Evolutionary conservation across 1,140 invertebrate species (phyloP).

Genomic region (Brachionus paranguensis): DNA sequence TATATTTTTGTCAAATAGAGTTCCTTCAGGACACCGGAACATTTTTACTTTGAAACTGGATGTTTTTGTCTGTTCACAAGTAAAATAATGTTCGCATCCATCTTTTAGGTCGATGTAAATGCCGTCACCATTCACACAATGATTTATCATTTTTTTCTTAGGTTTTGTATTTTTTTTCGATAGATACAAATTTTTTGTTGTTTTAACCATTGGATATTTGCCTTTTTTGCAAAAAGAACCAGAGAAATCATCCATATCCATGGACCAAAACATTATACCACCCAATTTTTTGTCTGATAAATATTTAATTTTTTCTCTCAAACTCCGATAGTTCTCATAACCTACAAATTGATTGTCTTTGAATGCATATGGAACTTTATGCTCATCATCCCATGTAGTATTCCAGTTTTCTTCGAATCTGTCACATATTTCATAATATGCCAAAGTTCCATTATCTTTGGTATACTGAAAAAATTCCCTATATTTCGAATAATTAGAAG

Average conservation of each 20-base stretch:
- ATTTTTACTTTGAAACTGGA: not conserved
- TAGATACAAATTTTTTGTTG: not conserved
- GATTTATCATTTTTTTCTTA: not conserved
- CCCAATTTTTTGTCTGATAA: conserved; percentile 66
- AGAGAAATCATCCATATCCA: conserved; percentile 40
- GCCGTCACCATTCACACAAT: conserved; percentile 2
- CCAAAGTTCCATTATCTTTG: conserved; percentile 76
- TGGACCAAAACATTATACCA: conserved; percentile 47
- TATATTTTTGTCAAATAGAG: conserved; percentile 16
- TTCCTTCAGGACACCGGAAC: not conserved
- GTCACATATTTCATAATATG: conserved; percentile 78
- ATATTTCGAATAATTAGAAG: too few relatives aligned
- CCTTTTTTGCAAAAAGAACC: not conserved
- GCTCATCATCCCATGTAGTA: not conserved
- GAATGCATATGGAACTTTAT: conserved; percentile 64
- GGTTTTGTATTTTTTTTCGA: not conserved
- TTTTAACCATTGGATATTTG: not conserved
- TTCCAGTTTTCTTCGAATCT: not conserved
- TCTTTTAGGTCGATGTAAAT: not conserved
- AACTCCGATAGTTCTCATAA: conserved; percentile 68
- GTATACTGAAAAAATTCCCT: conserved; percentile 56
- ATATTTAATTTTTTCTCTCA: conserved; percentile 60
- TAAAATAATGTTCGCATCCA: not conserved
- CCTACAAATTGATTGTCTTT: conserved; percentile 84
- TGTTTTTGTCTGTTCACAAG: not conserved